Conservation (phyloP, 1,140 invertebrate species). For the Trachymyrmex septentrionalis region DNA sequence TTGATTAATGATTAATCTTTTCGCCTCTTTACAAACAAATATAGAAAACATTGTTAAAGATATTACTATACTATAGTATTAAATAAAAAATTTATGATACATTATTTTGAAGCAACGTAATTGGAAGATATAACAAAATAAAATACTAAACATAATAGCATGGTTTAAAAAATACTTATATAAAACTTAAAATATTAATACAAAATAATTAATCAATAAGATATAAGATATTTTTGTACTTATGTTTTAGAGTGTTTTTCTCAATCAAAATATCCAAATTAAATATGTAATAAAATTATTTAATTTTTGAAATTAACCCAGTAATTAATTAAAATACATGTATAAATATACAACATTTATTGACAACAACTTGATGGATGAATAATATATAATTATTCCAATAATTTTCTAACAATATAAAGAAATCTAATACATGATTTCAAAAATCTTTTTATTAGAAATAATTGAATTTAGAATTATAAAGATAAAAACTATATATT, state of each 20-base stretch:
- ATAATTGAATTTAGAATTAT: constrained; percentile 1
- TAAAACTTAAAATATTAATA: background rate
- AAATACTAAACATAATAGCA: background rate
- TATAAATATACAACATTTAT: background rate
- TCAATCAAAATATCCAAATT: background rate
- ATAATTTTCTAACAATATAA: background rate
- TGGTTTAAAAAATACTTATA: background rate
- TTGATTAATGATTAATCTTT: background rate
- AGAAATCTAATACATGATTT: background rate
- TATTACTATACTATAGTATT: background rate
- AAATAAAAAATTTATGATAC: constrained; percentile 23
- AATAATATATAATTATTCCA: background rate
- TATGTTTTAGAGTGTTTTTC: no score
- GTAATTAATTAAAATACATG: background rate
- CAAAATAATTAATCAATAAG: background rate
- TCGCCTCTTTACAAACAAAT: background rate
- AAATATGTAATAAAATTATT: background rate
- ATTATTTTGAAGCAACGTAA: background rate
- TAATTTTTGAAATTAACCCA: background rate
- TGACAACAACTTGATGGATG: background rate
- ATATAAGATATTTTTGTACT: background rate
- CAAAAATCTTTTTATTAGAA: background rate
- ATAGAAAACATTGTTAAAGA: background rate
- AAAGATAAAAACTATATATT: background rate
- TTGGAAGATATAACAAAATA: background rate